Conservation (phyloP, 2,797 vertebrate species). For the Alosa sapidissima region DNA sequence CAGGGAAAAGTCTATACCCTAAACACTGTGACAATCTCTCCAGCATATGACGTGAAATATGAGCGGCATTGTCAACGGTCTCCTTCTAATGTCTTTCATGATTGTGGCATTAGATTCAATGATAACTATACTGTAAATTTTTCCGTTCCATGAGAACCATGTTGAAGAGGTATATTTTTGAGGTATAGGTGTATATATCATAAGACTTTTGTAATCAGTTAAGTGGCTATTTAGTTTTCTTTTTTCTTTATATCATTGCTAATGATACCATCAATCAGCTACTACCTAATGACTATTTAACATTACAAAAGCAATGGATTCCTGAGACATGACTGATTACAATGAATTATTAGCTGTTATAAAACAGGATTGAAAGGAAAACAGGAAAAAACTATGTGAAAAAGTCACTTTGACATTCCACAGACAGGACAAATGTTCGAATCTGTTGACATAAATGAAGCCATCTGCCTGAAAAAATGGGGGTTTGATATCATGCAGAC, state of each 20-base stretch:
- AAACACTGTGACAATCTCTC: background rate
- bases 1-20: constrained; percentile 18
- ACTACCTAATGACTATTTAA: background rate
- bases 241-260: background rate
- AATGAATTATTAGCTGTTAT: no score
- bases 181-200: background rate
- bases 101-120: no score
- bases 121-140: background rate
- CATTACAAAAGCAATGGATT: no score
- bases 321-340: no score
- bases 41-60: constrained; percentile 30
- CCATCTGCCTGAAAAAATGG: background rate
- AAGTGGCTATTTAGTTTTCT: background rate
- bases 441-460: background rate
- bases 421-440: background rate
- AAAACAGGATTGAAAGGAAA: background rate
- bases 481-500: background rate
- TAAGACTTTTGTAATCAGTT: background rate
- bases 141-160: background rate
- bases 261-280: no score
- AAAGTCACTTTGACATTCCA: background rate
- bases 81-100: background rate
- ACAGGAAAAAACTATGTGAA: background rate
- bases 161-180: background rate
- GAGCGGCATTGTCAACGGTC: background rate